Conservation (phyloP, 2,888 invertebrate species). For the Steinernema carpocapsae region DNA sequence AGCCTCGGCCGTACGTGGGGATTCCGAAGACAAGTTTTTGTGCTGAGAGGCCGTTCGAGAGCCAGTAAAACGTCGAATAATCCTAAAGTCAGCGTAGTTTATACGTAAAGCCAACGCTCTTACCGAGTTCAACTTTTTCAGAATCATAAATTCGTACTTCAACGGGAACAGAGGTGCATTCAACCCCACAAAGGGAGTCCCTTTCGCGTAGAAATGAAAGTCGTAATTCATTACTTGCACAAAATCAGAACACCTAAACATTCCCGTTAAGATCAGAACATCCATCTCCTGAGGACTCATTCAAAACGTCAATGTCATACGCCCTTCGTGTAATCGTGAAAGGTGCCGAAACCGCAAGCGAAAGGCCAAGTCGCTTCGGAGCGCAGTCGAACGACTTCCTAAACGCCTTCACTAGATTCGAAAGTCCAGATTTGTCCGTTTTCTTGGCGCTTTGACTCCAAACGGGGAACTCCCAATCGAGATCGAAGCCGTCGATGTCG, state of each 20-base stretch:
- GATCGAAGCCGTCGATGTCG: conserved; percentile 59
- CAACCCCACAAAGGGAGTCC: conserved; percentile 82
- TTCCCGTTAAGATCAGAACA: no score
- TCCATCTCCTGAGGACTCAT: conserved; percentile 73
- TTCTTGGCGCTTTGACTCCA: conserved; percentile 57
- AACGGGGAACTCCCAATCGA: conserved; percentile 67
- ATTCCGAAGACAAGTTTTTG: conserved; percentile 83
- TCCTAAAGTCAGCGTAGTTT: conserved; percentile 71
- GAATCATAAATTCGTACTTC: conserved; percentile 49
- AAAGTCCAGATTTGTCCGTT: conserved; percentile 50
- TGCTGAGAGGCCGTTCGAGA: conserved; percentile 78
- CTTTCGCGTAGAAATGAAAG: conserved; percentile 78
- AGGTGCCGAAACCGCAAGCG: conserved; percentile 76
- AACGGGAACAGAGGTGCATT: conserved; percentile 81
- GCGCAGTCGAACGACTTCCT: conserved; percentile 41
- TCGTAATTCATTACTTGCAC: conserved; percentile 91
- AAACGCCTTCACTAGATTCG: conserved; percentile 42
- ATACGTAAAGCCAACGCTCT: not conserved
- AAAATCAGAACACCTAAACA: conserved; percentile 79
- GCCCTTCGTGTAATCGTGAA: conserved; percentile 79
- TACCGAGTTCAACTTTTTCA: conserved; percentile 62
- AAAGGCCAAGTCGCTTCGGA: conserved; percentile 45
- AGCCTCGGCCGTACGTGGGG: conserved; percentile 86
- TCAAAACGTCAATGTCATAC: conserved; percentile 81
- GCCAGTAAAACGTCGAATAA: conserved; percentile 82